Evolutionary conservation across 64 coral and sea anemone genomes (phyloP), one percentile per base, ranked within the genome.

Genomic region (Montipora cactus): DNA sequence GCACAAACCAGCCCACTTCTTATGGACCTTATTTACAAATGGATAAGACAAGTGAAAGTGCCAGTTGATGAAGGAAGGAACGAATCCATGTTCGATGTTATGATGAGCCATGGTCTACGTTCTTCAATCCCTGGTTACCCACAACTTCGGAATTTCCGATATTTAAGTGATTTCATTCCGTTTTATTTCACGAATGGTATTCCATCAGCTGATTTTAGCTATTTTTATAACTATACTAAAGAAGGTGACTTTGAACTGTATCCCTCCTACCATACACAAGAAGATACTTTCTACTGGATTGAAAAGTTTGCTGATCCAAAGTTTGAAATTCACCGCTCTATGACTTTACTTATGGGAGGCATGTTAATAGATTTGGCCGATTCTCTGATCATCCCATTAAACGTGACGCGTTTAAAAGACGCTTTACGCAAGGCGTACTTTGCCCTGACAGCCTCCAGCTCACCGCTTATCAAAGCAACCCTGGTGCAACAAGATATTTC

Each of bases 181-280:
- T 93, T 93, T 74, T 58, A 58, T 52, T 50, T 81, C 47, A 23
- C 46, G 48, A 49, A 44, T 28, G 92, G 92, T 15, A 66, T 93
- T 22, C n/a, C 83, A 18, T 88, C 92, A 9, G 92, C 92, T 59
- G 92, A 93, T 93, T 93, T 93, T 13, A 93, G 92, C 49, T 93
- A 73, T 61, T 93, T 93, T 49, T 93, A 52, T 81, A 76, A 48
- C 7, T 88, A 88, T 28, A 49, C 44, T 7, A 5, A 59, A 0
- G 18, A 79, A 1, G 13, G 73, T 7, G 66, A 45, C 19, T 86
- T 62, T 62, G 37, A 86, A 37, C 82, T 93, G 8, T 93, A 93
- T 81, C 92, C 92, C 11, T 50, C 87, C 5, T 93, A 93, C 59
- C 92, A 93, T 57, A 58, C 92, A 0, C 92, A 93, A 68, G 85